Evolutionary conservation across 2,797 vertebrate species (phyloP).

Genomic region (Chelon labrosus): DNA sequence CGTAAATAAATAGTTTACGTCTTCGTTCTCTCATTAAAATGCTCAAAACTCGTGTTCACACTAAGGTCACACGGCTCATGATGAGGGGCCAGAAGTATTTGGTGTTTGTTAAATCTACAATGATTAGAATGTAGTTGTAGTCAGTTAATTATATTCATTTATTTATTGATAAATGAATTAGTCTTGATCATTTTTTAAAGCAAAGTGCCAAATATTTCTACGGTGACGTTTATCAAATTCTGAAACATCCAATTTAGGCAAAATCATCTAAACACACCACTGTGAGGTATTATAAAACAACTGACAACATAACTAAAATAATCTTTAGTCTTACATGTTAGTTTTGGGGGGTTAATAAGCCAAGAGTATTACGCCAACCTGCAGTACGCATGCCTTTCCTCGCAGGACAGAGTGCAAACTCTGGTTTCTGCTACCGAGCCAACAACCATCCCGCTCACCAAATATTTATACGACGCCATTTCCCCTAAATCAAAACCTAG

Average conservation of each 20-base stretch:
- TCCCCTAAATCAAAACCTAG: conserved; percentile 68
- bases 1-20: not conserved
- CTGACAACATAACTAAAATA: not conserved
- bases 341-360: conserved; percentile 9
- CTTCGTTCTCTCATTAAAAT: not conserved
- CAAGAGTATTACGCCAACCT: conserved; percentile 18
- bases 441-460: conserved; percentile 54
- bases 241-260: not conserved
- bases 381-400: conserved; percentile 29
- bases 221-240: not conserved
- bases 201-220: not conserved
- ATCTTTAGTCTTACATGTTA: conserved; percentile 12
- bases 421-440: conserved; percentile 44
- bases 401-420: conserved; percentile 33
- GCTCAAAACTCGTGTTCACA: not conserved
- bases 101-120: not conserved
- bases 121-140: not conserved
- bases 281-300: conserved; percentile 21
- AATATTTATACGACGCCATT: conserved; percentile 76
- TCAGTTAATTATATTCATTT: not conserved
- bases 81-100: too few relatives aligned
- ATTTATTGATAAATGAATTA: not conserved
- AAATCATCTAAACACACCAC: not conserved
- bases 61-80: too few relatives aligned
- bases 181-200: not conserved